Evolutionary conservation across 1,140 invertebrate genomes (phyloP), one percentile per base, ranked within the genome.

Genomic region (Drosophila insularis): DNA sequence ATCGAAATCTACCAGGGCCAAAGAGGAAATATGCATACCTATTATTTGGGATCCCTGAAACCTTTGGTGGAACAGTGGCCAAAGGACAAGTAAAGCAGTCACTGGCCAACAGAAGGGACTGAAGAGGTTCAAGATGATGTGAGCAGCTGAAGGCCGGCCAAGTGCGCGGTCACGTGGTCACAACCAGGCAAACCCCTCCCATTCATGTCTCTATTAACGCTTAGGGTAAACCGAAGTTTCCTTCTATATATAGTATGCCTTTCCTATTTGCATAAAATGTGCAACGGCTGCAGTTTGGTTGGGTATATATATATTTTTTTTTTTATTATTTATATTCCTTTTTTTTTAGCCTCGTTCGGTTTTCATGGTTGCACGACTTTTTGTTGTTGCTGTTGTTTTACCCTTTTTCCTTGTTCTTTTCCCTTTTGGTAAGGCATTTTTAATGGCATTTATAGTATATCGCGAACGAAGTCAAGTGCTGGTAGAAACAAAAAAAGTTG

Each of bases 181-280:
- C 35, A 37, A 43, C 43, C 40, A 19, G 32, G 1, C 4, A 35
- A 35, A 32, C 37, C 23, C 43, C 19, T 46, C 59, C 10, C 60
- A 32, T 31, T 27, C 56, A 72, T 43, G 40, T 39, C 67, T 74
- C 37, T 71, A 82, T 74, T 74, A 81, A 78, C 65, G 74, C 80
- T 77, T 73, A 46, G 73, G 65, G 74, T 59, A 31, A 54, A 68
- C 37, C 43, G 68, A 54, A 63, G 67, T 68, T 78, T 71, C 46
- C 58, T n/a, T 65, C 53, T 50, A 50, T 50, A 50, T 50, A 50
- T 50, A 50, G 27, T 19, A 46, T 46, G 10, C 27, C 43, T 64
- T 50, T 31, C 46, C 58, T 61, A 82, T 86, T 82, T 86, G 79
- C 82, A 86, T 86, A 78, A 86, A 81, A 76, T 86, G 74, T 79